Evolutionary conservation across 2,113 vertebrate genomes (phyloP).

Genomic region (Thomomys bottae): DNA sequence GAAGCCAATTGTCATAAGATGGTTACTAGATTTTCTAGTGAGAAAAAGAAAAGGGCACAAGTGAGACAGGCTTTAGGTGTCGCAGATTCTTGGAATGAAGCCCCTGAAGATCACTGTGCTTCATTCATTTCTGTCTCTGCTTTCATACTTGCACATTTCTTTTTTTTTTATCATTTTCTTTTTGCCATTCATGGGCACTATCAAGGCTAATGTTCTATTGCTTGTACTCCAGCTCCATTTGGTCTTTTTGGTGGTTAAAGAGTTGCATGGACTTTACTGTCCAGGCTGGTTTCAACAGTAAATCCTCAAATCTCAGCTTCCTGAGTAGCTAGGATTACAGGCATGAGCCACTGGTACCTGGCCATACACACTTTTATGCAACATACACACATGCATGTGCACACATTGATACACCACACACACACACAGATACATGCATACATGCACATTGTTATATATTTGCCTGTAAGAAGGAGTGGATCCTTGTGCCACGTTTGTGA

Average conservation of each 20-base stretch:
- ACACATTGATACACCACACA: too few relatives aligned
- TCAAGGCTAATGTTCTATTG: too few relatives aligned
- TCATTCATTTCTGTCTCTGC: background rate
- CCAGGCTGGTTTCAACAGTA: too few relatives aligned
- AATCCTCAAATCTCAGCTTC: too few relatives aligned
- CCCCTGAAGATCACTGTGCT: accelerated
- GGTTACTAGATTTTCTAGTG: background rate
- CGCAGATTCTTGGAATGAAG: background rate
- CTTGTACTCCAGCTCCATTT: too few relatives aligned
- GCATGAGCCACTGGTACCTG: too few relatives aligned
- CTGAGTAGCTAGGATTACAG: too few relatives aligned
- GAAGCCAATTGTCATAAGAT: background rate
- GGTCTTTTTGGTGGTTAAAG: too few relatives aligned
- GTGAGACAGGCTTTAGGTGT: background rate
- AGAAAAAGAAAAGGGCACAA: background rate
- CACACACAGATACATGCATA: background rate
- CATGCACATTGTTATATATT: accelerated
- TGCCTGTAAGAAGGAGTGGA: accelerated
- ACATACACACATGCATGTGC: background rate
- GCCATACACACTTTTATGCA: background rate
- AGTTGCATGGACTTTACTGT: too few relatives aligned
- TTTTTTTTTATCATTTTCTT: too few relatives aligned
- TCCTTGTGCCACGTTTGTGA: accelerated
- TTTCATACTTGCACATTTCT: accelerated
- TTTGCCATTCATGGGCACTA: too few relatives aligned